Evolutionary conservation across 2,888 invertebrate genomes (phyloP).

Genomic region (Drosophila kokeensis): DNA sequence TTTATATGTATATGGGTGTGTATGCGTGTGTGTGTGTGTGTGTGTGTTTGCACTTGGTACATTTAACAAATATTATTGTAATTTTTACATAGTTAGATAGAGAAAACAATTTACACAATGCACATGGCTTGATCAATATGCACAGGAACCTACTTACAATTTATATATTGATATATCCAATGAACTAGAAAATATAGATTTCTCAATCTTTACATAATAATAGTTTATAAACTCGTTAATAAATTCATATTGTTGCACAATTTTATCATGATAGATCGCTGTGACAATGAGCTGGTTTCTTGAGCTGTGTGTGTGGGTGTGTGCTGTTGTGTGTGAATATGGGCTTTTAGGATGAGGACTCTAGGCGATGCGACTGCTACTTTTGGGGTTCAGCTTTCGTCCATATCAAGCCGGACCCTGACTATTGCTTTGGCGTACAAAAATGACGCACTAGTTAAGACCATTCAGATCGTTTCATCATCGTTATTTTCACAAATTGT

Average conservation of each 20-base stretch:
- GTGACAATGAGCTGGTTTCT: slow-evolving; percentile 51
- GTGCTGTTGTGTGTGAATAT: slow-evolving; percentile 9
- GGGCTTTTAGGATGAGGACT: slow-evolving; percentile 25
- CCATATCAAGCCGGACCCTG: slow-evolving; percentile 53
- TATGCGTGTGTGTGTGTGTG: slow-evolving; percentile 28
- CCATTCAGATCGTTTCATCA: slow-evolving; percentile 22
- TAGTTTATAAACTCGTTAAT: slow-evolving; percentile 80
- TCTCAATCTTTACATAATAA: slow-evolving; percentile 56
- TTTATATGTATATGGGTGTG: slow-evolving; percentile 39
- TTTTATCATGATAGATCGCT: slow-evolving; percentile 60
- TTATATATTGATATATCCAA: slow-evolving; percentile 68
- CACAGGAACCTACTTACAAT: slow-evolving; percentile 69
- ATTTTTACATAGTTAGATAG: slow-evolving; percentile 43
- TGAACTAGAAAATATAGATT: slow-evolving; percentile 65
- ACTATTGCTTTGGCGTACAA: slow-evolving; percentile 77
- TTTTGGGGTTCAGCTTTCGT: slow-evolving; percentile 34
- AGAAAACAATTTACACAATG: slow-evolving; percentile 69
- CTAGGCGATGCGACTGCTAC: slow-evolving; percentile 59
- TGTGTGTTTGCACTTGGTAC: slow-evolving; percentile 51
- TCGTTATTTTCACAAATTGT: slow-evolving; percentile 12
- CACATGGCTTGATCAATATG: slow-evolving; percentile 41
- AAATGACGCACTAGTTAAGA: slow-evolving; percentile 70
- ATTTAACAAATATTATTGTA: slow-evolving; percentile 59
- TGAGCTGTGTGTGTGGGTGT: slow-evolving; percentile 25
- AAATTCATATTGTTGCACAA: slow-evolving; percentile 79